Base-by-base conservation (phyloP, 2,113 vertebrate species). In the Fulica atra region DNA sequence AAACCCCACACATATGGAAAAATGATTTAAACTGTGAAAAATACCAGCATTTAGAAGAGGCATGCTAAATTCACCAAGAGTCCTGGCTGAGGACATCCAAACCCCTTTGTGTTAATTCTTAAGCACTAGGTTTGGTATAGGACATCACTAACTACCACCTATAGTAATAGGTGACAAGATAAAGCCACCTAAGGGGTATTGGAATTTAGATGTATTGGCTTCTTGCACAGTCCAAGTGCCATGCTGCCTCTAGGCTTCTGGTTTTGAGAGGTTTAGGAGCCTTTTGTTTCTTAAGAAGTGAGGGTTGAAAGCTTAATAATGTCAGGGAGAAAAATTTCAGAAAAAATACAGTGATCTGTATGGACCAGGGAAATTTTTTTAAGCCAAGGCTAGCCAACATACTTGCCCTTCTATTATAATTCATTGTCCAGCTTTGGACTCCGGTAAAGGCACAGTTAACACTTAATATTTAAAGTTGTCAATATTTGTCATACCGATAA, bases 401-500 rank as follows among this genome's bases (percentile, higher is more conserved):
- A 81, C 31, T 44, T 88, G 66, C 26, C 42, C 33, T 51, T 66
- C 36, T 81, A 81, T 66, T 56, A 15, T 33, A 91, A 63, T 26
- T 66, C 54, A 57, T 4, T 70, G 56, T 46, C 78, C 51, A 60
- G 23, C 59, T 93, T 35, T 64, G 78, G 66, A 91, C 51, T 83
- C 33, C 15, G 54, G 6, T 10, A 74, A 25, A 92, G 65, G 65
- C 51, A 81, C 1, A 89, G 68, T 44, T 63, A 73, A 38, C 78
- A 95, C n/a, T 89, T 70, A 96, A 66, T 70, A 91, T 20, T 81
- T 61, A 65, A 89, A 96, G 40, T 82, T 76, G 80, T 50, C 51
- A 93, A 51, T n/a, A 69, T 93, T 86, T 96, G 85, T 95, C 98
- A 97, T 99, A 99, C 99, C 98, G 98, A 98, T 89, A 99, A 98